phyloP scores from a whole-genome alignment of 2,888 invertebrate species.

The Metopia argyrocephala region DNA sequence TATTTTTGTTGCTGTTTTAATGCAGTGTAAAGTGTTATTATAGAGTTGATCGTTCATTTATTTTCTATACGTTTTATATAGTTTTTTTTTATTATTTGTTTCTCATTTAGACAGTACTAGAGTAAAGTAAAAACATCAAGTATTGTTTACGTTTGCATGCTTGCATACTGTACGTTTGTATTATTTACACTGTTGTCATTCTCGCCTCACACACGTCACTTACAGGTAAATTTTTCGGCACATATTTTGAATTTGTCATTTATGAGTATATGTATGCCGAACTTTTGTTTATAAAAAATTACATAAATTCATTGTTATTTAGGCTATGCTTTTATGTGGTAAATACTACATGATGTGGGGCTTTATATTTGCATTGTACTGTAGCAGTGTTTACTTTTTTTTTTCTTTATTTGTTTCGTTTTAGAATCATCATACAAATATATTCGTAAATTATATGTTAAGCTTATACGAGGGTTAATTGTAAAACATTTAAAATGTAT shows the following conservation, averaged over 20 bases:
- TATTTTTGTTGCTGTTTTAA: slow-evolving; percentile 33
- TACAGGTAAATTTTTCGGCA: not conserved
- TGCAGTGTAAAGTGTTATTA: slow-evolving; percentile 22
- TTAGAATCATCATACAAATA: not conserved
- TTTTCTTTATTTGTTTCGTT: slow-evolving; percentile 21
- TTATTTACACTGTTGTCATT: slow-evolving; percentile 24
- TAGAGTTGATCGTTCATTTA: slow-evolving; percentile 33
- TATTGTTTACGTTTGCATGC: not conserved
- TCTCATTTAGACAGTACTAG: not conserved
- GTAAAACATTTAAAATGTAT: not conserved
- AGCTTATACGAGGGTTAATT: not conserved
- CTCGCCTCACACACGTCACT: slow-evolving; percentile 4
- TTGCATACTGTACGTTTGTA: not conserved
- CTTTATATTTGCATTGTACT: not conserved
- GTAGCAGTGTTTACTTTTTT: slow-evolving; percentile 22
- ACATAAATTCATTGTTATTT: not conserved
- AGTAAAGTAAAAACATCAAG: not conserved
- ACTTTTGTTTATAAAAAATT: not conserved
- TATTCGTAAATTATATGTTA: not conserved
- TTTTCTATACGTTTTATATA: not conserved
- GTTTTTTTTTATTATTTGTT: slow-evolving; percentile 12
- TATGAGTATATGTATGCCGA: too few species aligned
- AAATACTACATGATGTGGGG: not conserved
- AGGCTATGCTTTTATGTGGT: not conserved
- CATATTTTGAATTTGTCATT: too few species aligned